Evolutionary conservation across 2,888 invertebrate genomes (phyloP).

Genomic region (Drosophila rubida): DNA sequence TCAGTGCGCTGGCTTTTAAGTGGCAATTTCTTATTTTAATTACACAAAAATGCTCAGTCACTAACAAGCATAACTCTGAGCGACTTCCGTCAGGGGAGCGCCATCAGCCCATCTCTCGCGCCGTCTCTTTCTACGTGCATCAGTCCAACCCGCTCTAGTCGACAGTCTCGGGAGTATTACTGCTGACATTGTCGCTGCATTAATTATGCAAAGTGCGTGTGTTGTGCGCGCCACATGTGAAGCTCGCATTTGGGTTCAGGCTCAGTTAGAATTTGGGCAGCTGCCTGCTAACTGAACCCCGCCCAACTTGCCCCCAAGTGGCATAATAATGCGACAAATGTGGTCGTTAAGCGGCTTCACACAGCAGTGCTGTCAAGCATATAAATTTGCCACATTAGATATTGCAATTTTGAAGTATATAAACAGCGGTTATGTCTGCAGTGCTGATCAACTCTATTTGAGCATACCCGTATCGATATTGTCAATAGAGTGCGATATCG

Average conservation of each 20-base stretch:
- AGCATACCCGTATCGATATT: too few species aligned
- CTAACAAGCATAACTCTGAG: slow-evolving; percentile 38
- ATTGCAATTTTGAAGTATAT: too few species aligned
- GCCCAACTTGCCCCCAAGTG: not conserved
- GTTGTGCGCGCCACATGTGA: slow-evolving; percentile 46
- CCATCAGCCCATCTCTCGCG: not conserved
- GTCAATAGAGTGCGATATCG: too few species aligned
- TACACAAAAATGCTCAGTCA: slow-evolving; percentile 56
- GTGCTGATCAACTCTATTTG: too few species aligned
- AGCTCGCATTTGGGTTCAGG: slow-evolving; percentile 16
- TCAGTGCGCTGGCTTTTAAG: slow-evolving; percentile 62
- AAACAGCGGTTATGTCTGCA: too few species aligned
- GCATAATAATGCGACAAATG: slow-evolving; percentile 54
- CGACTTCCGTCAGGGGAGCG: slow-evolving; percentile 32
- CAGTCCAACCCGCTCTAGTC: not conserved
- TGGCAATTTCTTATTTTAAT: slow-evolving; percentile 78
- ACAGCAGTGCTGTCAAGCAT: not conserved
- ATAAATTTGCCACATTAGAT: too few species aligned
- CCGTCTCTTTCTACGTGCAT: not conserved
- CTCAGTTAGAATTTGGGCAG: slow-evolving; percentile 35
- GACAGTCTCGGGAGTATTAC: slow-evolving; percentile 71
- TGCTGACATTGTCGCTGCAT: slow-evolving; percentile 72
- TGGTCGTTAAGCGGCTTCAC: slow-evolving; percentile 24
- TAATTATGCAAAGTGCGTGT: slow-evolving; percentile 78
- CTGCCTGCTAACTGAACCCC: slow-evolving; percentile 4